phyloP scores from a whole-genome alignment of 2,113 vertebrate genomes.

The Holacanthus passer region DNA sequence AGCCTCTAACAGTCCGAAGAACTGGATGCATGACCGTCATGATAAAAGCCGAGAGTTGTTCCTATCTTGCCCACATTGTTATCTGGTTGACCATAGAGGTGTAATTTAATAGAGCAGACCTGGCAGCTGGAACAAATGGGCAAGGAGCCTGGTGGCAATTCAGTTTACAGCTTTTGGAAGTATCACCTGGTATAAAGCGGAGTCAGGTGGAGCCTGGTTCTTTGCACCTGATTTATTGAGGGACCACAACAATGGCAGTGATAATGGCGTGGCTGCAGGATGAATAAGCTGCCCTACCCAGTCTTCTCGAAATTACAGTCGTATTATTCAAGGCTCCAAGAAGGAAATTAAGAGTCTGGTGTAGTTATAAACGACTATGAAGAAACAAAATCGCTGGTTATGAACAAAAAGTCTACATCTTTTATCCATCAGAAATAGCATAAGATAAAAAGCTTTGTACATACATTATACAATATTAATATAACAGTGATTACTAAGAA shows the following conservation, averaged over 20 bases:
- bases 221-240: neutral
- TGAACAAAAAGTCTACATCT: neutral
- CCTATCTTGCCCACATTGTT: neutral
- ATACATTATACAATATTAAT: no score
- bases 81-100: neutral
- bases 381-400: neutral
- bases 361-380: neutral
- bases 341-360: neutral
- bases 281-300: neutral
- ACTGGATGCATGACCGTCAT: neutral
- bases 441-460: neutral
- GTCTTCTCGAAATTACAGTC: neutral
- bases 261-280: neutral
- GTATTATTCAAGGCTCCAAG: neutral
- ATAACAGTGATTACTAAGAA: no score
- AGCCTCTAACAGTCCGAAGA: neutral
- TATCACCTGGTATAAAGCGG: neutral
- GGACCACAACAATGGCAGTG: neutral
- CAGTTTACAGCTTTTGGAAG: conserved; percentile 9
- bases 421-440: neutral
- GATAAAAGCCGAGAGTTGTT: neutral
- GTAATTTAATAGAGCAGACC: neutral
- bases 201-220: neutral
- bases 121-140: neutral
- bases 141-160: neutral